phyloP scores from a whole-genome alignment of 1,140 invertebrate species.

The Zaprionus lachaisei region DNA sequence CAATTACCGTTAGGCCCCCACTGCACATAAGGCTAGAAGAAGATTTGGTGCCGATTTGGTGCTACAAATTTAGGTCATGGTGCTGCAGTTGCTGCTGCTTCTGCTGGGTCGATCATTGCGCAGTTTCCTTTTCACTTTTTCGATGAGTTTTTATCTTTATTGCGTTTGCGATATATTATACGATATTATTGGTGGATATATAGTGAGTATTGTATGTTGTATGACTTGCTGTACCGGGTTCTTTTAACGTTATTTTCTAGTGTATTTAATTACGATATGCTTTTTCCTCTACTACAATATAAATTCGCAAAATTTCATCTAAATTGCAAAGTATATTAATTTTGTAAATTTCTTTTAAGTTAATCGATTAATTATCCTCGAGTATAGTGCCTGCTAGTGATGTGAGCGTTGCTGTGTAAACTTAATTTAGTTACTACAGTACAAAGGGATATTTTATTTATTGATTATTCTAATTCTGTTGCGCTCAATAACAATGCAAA shows the following conservation, averaged over 20 bases:
- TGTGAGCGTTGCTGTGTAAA: conserved; percentile 2
- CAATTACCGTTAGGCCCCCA: conserved; percentile 63
- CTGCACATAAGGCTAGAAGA: conserved; percentile 27
- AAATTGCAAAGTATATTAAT: conserved; percentile 10
- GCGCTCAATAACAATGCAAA: conserved; percentile 50
- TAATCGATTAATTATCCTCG: neutral
- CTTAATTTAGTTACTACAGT: conserved; percentile 44
- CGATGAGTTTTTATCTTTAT: conserved; percentile 18
- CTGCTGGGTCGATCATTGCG: conserved; percentile 26
- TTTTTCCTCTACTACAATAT: conserved; percentile 22
- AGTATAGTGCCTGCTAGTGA: conserved; percentile 30
- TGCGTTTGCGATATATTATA: conserved; percentile 17
- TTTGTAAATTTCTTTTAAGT: conserved; percentile 20
- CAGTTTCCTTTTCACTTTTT: conserved; percentile 26
- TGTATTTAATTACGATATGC: conserved; percentile 11
- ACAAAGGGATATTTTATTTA: conserved; percentile 29
- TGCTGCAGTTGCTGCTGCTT: conserved; percentile 5
- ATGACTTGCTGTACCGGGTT: conserved; percentile 28
- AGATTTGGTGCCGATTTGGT: conserved; percentile 19
- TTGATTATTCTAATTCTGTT: conserved; percentile 47
- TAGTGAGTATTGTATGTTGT: conserved; percentile 29
- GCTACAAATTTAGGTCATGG: conserved; percentile 3
- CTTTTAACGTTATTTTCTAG: conserved; percentile 5
- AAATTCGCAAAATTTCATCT: conserved; percentile 34
- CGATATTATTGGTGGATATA: conserved; percentile 27